Evolutionary conservation across 2,888 invertebrate species (phyloP).

Genomic region (Schizotus pectinicornis): DNA sequence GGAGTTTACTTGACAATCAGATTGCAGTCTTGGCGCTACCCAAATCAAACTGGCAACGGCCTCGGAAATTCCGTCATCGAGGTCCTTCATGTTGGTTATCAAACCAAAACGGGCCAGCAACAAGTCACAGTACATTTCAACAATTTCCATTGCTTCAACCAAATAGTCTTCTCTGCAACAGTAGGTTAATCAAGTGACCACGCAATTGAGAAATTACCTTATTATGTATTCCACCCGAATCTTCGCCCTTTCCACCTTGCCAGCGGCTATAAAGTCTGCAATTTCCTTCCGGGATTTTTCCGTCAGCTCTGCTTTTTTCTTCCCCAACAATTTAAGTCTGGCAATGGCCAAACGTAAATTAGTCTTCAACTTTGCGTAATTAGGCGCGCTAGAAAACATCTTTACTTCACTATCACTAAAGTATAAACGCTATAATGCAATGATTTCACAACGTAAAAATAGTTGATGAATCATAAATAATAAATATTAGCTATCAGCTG

Average conservation of each 20-base stretch:
- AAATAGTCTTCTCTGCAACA: conserved; percentile 91
- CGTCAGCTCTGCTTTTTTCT: conserved; percentile 96
- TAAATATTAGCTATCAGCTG: too few species aligned
- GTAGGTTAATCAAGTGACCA: not conserved
- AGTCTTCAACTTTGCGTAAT: conserved; percentile 96
- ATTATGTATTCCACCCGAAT: conserved; percentile 99
- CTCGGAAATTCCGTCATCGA: conserved; percentile 95
- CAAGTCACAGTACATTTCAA: conserved; percentile 99
- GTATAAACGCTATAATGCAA: too few species aligned
- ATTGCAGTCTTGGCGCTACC: conserved; percentile 92
- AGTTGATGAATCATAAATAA: conserved; percentile 14
- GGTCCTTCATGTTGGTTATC: conserved; percentile 93
- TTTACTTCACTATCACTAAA: conserved; percentile 16
- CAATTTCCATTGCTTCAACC: conserved; percentile 98
- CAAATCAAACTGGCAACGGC: conserved; percentile 96
- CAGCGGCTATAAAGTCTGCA: conserved; percentile 89
- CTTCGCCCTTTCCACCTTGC: conserved; percentile 88
- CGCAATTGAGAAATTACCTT: conserved; percentile 59
- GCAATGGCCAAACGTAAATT: conserved; percentile 92
- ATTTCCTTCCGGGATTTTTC: conserved; percentile 97
- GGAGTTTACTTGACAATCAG: conserved; percentile 72
- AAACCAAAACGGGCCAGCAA: conserved; percentile 95
- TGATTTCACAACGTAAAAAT: conserved; percentile 18
- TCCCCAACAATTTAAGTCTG: conserved; percentile 91
- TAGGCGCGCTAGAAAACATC: conserved; percentile 92